phyloP scores from a whole-genome alignment of 2,888 invertebrate genomes.

The Imbricaverruca yamaguchii region DNA sequence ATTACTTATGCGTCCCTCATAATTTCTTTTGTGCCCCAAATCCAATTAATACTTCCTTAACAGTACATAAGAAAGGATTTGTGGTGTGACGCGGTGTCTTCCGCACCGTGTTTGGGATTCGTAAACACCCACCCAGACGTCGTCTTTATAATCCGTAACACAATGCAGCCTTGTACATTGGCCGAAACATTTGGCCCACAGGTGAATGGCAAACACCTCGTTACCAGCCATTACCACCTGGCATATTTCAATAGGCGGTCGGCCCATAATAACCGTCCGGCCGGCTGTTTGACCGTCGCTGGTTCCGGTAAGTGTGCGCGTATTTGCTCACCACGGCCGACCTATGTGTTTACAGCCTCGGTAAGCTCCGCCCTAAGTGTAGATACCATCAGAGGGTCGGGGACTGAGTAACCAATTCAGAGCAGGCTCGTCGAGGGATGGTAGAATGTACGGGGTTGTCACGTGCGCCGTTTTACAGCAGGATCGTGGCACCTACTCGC shows the following conservation, averaged over 20 bases:
- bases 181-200: background rate
- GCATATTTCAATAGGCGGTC: slow-evolving; percentile 16
- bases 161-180: background rate
- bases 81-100: background rate
- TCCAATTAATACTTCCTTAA: slow-evolving; percentile 17
- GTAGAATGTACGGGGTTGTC: too few species aligned
- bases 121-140: background rate
- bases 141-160: background rate
- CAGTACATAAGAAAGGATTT: slow-evolving; percentile 13
- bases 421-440: too few species aligned
- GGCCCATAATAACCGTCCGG: background rate
- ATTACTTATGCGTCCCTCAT: slow-evolving; percentile 12
- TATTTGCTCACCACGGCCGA: background rate
- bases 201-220: slow-evolving; percentile 4
- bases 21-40: slow-evolving; percentile 4
- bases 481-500: too few species aligned
- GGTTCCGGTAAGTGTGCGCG: background rate
- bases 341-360: too few species aligned
- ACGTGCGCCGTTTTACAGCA: too few species aligned
- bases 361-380: too few species aligned
- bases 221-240: slow-evolving; percentile 6
- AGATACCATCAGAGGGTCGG: too few species aligned
- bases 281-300: too few species aligned
- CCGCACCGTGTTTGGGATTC: background rate
- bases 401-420: too few species aligned